Base-by-base conservation (phyloP, 1,140 invertebrate genomes). In the Trichonephila clavipes region DNA sequence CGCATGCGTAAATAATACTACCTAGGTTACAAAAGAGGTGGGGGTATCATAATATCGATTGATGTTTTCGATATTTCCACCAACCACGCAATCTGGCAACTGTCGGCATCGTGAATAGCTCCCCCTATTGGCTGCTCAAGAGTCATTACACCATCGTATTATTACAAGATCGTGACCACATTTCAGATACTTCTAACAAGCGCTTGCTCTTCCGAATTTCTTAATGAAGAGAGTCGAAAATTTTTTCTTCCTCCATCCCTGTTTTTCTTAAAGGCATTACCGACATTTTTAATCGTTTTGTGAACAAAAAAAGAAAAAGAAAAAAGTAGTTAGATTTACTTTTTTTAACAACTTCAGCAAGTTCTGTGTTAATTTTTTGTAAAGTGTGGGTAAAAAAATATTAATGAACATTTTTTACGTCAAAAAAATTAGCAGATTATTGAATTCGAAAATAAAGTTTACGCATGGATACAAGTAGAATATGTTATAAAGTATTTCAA, bases 41-140 rank as follows among this genome's bases (percentile, higher is more conserved):
- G 77, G 90, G 90, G 66, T 88, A 93, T 93, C 86, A 93, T 88
- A 64, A 93, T 93, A 93, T 93, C 92, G 92, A 93, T 93, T 93
- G 86, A 82, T 24, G 51, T 69, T 93, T 93, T 81, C 92, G 92
- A 93, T 93, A 93, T 93, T 93, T 93, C 92, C 85, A 93, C 92
- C 92, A 93, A 93, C 92, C 92, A 93, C 91, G 85, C 66, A 51
- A 93, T 93, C 85, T 93, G 64, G 82, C 82, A 92, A 87, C 82
- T 28, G 61, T n/a, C 62, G 61, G 81, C 44, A 59, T 28, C 59
- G 40, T 10, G 69, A 28, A 62, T 62, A 87, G 64, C 59, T 58
- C 59, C 92, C 86, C 86, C 92, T 93, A 93, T 93, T 93, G 92
- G 92, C 51, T 93, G 86, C 64, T 64, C 28, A 28, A 66, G 83